A percentile compares a stretch with the other conserved stretches of the same genome.
Conservation (phyloP, 2,888 invertebrate species). For the Oegoconia quadripuncta region DNA sequence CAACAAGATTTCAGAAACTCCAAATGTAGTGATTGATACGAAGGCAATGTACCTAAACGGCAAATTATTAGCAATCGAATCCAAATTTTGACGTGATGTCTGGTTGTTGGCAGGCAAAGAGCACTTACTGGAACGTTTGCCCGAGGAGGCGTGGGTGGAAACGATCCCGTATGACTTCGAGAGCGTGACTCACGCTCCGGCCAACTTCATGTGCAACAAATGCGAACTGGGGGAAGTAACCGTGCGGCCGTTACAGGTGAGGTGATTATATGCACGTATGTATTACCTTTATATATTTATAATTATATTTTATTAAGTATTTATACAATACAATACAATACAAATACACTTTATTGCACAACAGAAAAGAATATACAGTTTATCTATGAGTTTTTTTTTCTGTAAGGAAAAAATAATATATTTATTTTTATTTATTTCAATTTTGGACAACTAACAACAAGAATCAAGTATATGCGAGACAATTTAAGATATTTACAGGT, state of each 20-base stretch:
- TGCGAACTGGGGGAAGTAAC: constrained; percentile 43
- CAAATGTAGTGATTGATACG: too few species aligned
- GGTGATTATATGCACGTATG: background rate
- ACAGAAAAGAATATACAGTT: too few species aligned
- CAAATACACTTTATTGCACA: too few species aligned
- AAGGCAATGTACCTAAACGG: too few species aligned
- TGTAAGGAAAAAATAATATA: too few species aligned
- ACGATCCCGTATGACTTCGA: constrained; percentile 48
- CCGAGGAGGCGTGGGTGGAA: constrained; percentile 34
- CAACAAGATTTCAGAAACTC: too few species aligned
- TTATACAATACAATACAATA: too few species aligned
- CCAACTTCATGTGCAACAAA: constrained; percentile 44
- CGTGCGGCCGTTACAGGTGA: constrained; percentile 50
- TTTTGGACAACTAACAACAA: background rate
- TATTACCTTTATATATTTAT: background rate
- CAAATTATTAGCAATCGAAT: too few species aligned
- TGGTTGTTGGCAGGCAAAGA: constrained; percentile 50
- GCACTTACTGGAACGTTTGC: constrained; percentile 44
- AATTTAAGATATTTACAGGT: background rate
- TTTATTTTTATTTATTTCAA: too few species aligned
- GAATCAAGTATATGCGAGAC: background rate
- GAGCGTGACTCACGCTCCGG: constrained; percentile 58
- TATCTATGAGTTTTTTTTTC: too few species aligned
- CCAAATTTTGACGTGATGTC: too few species aligned
- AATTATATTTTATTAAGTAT: background rate